These are phyloP conservation scores for Sardina pilchardus DNA, from an alignment of 2,113 vertebrate species.

Conservation along the genomic window DNA sequence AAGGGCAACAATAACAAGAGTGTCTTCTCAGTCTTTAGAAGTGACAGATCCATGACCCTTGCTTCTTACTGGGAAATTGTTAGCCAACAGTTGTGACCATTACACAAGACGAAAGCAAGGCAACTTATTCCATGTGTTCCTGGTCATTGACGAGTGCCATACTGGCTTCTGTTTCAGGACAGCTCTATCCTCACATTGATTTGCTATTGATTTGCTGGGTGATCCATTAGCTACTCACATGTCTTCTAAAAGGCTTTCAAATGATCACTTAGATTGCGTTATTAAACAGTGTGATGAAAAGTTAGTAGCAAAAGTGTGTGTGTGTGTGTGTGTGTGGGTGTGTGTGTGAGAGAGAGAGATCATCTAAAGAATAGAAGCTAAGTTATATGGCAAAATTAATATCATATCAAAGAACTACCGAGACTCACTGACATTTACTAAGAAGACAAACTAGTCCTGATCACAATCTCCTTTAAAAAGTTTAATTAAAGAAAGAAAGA, in stretches of 20 bases:
- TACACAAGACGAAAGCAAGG: background rate
- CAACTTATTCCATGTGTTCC: conserved; percentile 43
- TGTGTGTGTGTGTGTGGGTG: background rate
- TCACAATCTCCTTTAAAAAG: background rate
- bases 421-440: background rate
- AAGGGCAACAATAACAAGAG: background rate
- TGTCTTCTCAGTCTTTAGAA: background rate
- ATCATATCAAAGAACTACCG: background rate
- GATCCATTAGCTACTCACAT: conserved; percentile 73
- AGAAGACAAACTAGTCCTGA: background rate
- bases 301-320: background rate
- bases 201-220: conserved; percentile 66
- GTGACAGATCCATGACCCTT: background rate
- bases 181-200: conserved; percentile 72
- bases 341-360: background rate
- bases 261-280: conserved; percentile 67
- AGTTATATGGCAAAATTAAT: background rate
- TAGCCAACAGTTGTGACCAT: background rate
- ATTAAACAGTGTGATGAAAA: conserved; percentile 60
- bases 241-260: conserved; percentile 67
- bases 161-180: conserved; percentile 65
- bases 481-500: background rate
- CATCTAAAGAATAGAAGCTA: background rate
- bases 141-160: conserved; percentile 52
- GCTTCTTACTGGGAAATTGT: background rate